phyloP scores from a whole-genome alignment of 1,140 invertebrate genomes.

The Lordiphosa stackelbergi region DNA sequence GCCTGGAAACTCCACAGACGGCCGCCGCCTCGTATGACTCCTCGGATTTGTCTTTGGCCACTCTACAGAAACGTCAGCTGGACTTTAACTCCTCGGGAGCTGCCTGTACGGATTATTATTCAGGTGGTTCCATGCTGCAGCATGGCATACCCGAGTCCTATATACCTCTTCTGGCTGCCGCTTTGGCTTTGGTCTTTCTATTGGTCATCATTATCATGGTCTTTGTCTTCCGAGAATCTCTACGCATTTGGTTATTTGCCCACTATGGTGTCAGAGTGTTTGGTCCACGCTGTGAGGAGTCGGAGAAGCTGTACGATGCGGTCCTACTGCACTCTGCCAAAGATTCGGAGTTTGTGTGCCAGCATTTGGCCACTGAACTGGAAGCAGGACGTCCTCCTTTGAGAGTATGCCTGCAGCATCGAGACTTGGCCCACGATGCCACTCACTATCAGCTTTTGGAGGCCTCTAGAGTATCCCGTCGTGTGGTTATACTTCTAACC shows the following conservation, averaged over 20 bases:
- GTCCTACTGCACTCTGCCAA: constrained; percentile 95
- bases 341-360: constrained; percentile 92
- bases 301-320: constrained; percentile 93
- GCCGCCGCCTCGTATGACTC: constrained; percentile 52
- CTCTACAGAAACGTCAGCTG: constrained; percentile 80
- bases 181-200: constrained; percentile 84
- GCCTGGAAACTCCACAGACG: constrained; percentile 83
- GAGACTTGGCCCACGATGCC: constrained; percentile 83
- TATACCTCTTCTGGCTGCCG: constrained; percentile 88
- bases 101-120: constrained; percentile 89
- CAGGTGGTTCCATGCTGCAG: constrained; percentile 88
- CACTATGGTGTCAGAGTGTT: constrained; percentile 90
- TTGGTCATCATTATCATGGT: constrained; percentile 85
- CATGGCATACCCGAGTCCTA: constrained; percentile 90
- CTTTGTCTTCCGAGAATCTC: constrained; percentile 89
- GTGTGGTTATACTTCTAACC: constrained; percentile 87
- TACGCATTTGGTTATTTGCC: constrained; percentile 91
- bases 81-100: constrained; percentile 86
- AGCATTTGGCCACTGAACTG: constrained; percentile 88
- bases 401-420: constrained; percentile 90
- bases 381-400: constrained; percentile 86
- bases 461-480: constrained; percentile 89
- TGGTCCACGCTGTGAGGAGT: constrained; percentile 83
- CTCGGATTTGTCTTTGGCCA: constrained; percentile 58
- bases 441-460: constrained; percentile 86